Evolutionary conservation across 2,113 vertebrate genomes (phyloP), one percentile per base, ranked within the genome.

Genomic region (Urocitellus parryii): DNA sequence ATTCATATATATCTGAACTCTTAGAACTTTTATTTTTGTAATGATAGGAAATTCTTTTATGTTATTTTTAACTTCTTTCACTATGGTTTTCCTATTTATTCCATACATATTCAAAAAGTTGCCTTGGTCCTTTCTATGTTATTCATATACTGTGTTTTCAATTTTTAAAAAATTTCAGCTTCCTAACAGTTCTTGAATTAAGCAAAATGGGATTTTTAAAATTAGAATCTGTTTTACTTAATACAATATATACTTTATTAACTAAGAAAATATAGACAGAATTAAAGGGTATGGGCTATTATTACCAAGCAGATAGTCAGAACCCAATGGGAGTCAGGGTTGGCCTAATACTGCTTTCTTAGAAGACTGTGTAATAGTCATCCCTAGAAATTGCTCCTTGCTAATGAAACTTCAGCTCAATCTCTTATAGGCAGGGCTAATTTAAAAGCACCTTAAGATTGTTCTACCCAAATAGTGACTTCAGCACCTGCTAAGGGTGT

Each of bases 31-130:
- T 95, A 24, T 68, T 70, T 92, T 65, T 93, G 63, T 32, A 74
- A 79, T 24, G 14, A 29, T 25, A 83, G 56, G 68, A 73, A 61
- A 95, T 68, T 48, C 34, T 78, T 90, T 78, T 68, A 53, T 51
- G n/a, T 5, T 84, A 72, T 58, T 25, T 65, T 87, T 90, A 39
- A 70, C 68, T 73, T 8, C 8, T 81, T 90, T 86, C n/a, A 74
- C n/a, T 90, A 48, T 61, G 87, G 88, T 95, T 96, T 24, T n/a
- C 65, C 65, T 83, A 39, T 92, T 67, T 56, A 12, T 74, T 88
- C 27, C 32, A 65, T 16, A 94, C 20, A 61, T 29, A 68, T 32
- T 32, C 14, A 61, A 86, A 92, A 56, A 51, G 29, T 39, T 92
- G n/a, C 24, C 20, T 83, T n/a, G 67, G 29, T 65, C 17, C 14